Conservation (phyloP, 2,888 invertebrate genomes). For the Chrysotoxum bicinctum region DNA sequence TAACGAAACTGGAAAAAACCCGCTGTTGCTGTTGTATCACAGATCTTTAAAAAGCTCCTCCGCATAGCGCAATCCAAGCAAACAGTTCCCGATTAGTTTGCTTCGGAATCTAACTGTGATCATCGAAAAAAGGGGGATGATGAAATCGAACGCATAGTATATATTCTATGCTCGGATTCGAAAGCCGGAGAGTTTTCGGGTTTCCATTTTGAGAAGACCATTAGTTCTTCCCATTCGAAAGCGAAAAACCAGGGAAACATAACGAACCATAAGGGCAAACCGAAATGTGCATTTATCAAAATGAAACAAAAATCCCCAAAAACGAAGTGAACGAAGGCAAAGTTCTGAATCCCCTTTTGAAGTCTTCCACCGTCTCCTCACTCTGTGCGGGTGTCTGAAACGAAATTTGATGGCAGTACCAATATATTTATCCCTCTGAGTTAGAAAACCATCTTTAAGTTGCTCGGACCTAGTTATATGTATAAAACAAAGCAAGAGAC, state of each 20-base stretch:
- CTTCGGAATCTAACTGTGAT: slow-evolving; percentile 2
- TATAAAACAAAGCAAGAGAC: slow-evolving; percentile 38
- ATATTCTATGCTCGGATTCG: neutral
- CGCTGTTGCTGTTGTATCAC: slow-evolving; percentile 18
- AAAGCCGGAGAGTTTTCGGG: neutral
- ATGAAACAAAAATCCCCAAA: slow-evolving; percentile 13
- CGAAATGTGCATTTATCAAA: slow-evolving; percentile 34
- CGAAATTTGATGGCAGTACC: slow-evolving; percentile 37
- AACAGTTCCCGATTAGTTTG: slow-evolving; percentile 21
- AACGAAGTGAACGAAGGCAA: slow-evolving; percentile 36
- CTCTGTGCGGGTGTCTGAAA: neutral
- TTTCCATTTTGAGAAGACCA: neutral
- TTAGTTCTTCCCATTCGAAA: slow-evolving; percentile 20
- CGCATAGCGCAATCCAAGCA: slow-evolving; percentile 2
- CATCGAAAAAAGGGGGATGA: slow-evolving; percentile 18
- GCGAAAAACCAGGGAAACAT: slow-evolving; percentile 31
- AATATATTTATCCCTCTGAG: slow-evolving; percentile 51
- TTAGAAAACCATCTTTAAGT: slow-evolving; percentile 45
- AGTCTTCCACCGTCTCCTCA: neutral
- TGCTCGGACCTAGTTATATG: slow-evolving; percentile 40
- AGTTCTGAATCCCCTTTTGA: slow-evolving; percentile 48
- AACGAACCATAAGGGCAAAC: slow-evolving; percentile 36
- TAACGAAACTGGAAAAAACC: slow-evolving; percentile 16
- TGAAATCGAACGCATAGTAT: neutral
- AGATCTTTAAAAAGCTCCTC: slow-evolving; percentile 62